phyloP scores from a whole-genome alignment of 2,113 vertebrate genomes.

The Cyphotilapia sp. region DNA sequence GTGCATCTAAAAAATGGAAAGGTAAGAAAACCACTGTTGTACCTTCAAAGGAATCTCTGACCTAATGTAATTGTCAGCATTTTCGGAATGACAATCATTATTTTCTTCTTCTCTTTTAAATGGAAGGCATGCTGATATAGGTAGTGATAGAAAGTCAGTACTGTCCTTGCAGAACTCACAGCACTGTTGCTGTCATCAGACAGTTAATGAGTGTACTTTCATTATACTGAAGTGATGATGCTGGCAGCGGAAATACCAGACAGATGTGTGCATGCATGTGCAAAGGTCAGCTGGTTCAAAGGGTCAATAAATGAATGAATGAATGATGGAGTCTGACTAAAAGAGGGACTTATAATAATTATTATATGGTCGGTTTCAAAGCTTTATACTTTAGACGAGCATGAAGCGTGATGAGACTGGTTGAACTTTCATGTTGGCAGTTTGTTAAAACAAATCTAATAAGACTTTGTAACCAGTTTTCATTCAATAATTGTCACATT shows the following conservation, averaged over 20 bases:
- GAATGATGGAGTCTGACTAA: not conserved
- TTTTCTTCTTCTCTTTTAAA: not conserved
- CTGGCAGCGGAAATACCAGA: conserved; percentile 35
- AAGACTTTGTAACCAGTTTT: not conserved
- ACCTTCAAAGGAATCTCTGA: not conserved
- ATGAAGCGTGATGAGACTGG: not conserved
- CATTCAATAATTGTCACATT: not conserved
- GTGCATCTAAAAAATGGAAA: conserved; percentile 86
- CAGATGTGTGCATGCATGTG: not conserved
- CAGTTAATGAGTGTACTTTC: not conserved
- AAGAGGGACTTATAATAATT: not conserved
- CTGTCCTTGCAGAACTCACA: not conserved
- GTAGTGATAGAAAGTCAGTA: not conserved
- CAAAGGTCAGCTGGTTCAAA: conserved; percentile 51
- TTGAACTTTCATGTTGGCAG: not conserved
- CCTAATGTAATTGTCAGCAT: not conserved
- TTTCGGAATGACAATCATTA: not conserved
- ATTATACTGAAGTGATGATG: conserved; percentile 35
- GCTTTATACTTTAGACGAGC: not conserved
- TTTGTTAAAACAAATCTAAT: not conserved
- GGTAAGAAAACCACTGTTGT: conserved; percentile 64
- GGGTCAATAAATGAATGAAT: not conserved
- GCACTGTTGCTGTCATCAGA: not conserved
- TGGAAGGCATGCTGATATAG: not conserved
- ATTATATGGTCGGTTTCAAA: not conserved